Evolutionary conservation across 2,888 invertebrate species (phyloP), one percentile per base, ranked within the genome.

Genomic region (Diarsia brunnea): DNA sequence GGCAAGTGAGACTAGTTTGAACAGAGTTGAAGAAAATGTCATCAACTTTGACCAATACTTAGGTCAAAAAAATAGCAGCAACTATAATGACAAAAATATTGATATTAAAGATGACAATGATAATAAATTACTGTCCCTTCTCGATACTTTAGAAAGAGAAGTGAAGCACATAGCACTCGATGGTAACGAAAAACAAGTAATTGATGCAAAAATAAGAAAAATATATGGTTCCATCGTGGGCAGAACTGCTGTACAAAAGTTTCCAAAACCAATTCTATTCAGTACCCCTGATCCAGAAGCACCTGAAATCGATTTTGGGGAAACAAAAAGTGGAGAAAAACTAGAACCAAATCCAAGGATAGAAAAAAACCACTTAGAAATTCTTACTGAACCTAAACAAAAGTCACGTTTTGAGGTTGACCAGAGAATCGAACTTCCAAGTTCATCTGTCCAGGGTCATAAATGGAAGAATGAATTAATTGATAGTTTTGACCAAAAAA

Each of bases 181-280:
- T 74, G 89, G 88, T 4, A 88, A 78, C 10, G 91, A 93, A 78
- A 95, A 93, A 87, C 89, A 93, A 84, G 82, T 94, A 69, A 90
- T 95, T 71, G 93, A 95, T 87, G 91, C 89, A 3, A 95, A 94
- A 89, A 90, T 95, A 27, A 90, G 92, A 73, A 93, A 93, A 89
- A 94, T 95, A 71, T 95, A 95, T 27, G 93, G 90, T 0, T 88
- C 85, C 69, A 82, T 93, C 0, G 85, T 92, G 12, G 91, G 91
- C 1, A 90, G 89, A 65, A 63, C 87, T 21, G 78, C 78, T n/a
- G 71, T 77, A 31, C 47, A 72, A 53, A 53, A 81, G n/a, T 72
- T 71, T 61, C 63, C 24, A 68, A 79, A 73, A 58, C 47, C 78
- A 73, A 51, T 61, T n/a, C 4, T 72, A 55, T 14, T 79, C n/a